These are phyloP conservation scores for Andricus curvator DNA, from an alignment of 2,888 invertebrate species.

Conservation along the genomic window DNA sequence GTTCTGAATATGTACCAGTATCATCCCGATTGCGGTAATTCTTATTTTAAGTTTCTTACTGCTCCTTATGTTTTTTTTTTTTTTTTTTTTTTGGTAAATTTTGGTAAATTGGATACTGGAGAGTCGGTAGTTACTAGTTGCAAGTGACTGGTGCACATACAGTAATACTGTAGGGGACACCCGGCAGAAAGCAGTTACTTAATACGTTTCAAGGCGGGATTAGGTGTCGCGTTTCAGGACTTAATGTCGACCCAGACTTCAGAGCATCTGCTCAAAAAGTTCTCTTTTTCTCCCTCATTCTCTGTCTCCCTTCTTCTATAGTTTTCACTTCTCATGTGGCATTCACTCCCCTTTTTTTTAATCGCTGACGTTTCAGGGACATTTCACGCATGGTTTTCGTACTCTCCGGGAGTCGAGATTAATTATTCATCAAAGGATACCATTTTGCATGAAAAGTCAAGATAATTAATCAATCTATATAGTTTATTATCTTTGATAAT, in stretches of 20 bases:
- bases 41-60: neutral
- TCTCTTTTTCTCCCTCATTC: conserved; percentile 25
- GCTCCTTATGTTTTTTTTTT: neutral
- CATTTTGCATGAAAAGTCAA: neutral
- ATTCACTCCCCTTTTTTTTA: conserved; percentile 37
- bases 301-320: conserved; percentile 40
- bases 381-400: conserved; percentile 32
- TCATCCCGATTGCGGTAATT: neutral
- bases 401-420: neutral
- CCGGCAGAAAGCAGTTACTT: conserved; percentile 68
- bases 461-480: neutral
- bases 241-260: conserved; percentile 63
- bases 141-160: conserved; percentile 8
- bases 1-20: no score
- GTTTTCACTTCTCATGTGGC: conserved; percentile 26
- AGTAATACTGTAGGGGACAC: neutral
- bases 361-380: conserved; percentile 27
- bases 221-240: conserved; percentile 72
- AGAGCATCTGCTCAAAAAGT: conserved; percentile 57
- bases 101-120: neutral
- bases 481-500: neutral
- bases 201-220: conserved; percentile 72
- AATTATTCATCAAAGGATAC: neutral
- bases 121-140: conserved; percentile 14
- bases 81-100: no score